These are phyloP conservation scores for Sapayoa aenigma DNA, from an alignment of 2,113 vertebrate genomes.

Conservation along the genomic window DNA sequence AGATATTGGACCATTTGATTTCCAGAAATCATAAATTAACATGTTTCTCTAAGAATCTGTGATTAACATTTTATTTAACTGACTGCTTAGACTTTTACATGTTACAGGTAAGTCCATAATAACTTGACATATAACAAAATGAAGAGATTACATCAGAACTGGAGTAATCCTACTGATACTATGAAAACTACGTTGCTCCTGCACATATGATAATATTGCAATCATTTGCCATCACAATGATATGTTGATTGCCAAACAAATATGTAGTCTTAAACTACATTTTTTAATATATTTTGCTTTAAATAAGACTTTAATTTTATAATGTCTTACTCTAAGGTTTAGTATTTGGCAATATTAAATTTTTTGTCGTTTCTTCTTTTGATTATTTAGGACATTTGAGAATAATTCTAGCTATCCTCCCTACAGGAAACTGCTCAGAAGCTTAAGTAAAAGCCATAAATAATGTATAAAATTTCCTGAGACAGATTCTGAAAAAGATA, in stretches of 20 bases:
- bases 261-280: neutral
- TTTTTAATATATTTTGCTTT: neutral
- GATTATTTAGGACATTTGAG: neutral
- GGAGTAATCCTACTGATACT: neutral
- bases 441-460: neutral
- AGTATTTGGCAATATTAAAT: neutral
- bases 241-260: neutral
- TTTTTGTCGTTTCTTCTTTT: neutral
- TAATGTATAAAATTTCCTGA: neutral
- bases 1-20: neutral
- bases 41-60: neutral
- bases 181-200: neutral
- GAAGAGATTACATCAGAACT: neutral
- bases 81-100: neutral
- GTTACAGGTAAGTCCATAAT: neutral
- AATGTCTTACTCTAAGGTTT: neutral
- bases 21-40: neutral
- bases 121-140: neutral
- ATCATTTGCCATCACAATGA: neutral
- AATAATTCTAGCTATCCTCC: neutral
- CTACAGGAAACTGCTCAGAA: neutral
- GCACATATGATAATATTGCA: neutral
- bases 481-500: neutral
- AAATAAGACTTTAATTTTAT: neutral
- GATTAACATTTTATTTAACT: neutral